phyloP scores from a whole-genome alignment of 2,797 vertebrate species.

The Harpagifer antarcticus region DNA sequence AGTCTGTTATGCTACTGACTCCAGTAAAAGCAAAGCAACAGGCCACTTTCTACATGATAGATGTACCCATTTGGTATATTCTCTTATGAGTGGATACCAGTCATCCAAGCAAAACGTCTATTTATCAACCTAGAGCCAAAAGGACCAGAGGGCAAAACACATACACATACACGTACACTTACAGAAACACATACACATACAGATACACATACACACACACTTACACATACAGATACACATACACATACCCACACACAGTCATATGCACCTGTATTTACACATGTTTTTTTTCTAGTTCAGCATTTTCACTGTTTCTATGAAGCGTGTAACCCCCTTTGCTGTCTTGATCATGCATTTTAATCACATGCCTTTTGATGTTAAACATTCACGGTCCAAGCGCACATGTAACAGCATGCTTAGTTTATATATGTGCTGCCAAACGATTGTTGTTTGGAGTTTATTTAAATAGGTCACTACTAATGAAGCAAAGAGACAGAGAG shows the following conservation, averaged over 20 bases:
- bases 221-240: not conserved
- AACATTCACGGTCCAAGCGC: constrained; percentile 57
- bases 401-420: constrained; percentile 30
- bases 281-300: constrained; percentile 30
- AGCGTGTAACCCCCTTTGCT: constrained; percentile 12
- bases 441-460: constrained; percentile 36
- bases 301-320: constrained; percentile 16
- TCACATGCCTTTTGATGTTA: constrained; percentile 63
- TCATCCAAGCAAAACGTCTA: constrained; percentile 36
- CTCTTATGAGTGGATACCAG: constrained; percentile 30
- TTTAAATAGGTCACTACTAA: constrained; percentile 59
- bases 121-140: constrained; percentile 43
- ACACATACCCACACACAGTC: not conserved
- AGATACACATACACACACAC: not conserved
- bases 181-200: constrained; percentile 4
- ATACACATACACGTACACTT: not conserved
- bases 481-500: constrained; percentile 18
- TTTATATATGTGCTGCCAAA: constrained; percentile 50
- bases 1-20: constrained; percentile 26
- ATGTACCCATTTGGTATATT: constrained; percentile 43
- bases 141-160: constrained; percentile 7
- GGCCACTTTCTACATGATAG: constrained; percentile 19
- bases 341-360: constrained; percentile 61
- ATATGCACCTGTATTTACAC: constrained; percentile 2
- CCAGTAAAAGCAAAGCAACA: constrained; percentile 16